phyloP scores from a whole-genome alignment of 1,140 invertebrate genomes.

The Odontomachus brunneus region DNA sequence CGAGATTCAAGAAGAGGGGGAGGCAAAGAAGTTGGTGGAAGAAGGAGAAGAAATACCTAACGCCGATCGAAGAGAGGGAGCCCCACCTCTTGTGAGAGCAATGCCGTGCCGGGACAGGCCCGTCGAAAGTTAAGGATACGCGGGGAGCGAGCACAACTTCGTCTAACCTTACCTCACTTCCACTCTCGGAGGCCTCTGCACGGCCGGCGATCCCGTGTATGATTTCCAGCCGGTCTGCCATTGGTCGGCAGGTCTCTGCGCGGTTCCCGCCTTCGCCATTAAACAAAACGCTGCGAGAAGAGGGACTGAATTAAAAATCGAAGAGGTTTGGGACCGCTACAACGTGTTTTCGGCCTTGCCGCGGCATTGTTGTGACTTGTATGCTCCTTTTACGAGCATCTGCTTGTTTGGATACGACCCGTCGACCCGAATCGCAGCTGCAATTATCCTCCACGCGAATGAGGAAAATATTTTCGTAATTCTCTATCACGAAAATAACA shows the following conservation, averaged over 20 bases:
- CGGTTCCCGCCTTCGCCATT: slow-evolving; percentile 80
- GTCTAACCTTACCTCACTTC: slow-evolving; percentile 77
- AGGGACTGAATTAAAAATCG: slow-evolving; percentile 75
- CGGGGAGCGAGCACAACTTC: slow-evolving; percentile 77
- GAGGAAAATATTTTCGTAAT: slow-evolving; percentile 15
- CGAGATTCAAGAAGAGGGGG: slow-evolving; percentile 37
- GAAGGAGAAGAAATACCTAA: slow-evolving; percentile 73
- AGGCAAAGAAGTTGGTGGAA: slow-evolving; percentile 49
- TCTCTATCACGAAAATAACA: slow-evolving; percentile 1
- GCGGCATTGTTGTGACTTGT: slow-evolving; percentile 58
- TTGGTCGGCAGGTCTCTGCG: slow-evolving; percentile 77
- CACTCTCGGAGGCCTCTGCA: slow-evolving; percentile 72
- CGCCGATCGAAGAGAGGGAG: slow-evolving; percentile 78
- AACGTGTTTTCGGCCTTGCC: slow-evolving; percentile 69
- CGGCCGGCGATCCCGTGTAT: slow-evolving; percentile 78
- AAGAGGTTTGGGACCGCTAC: slow-evolving; percentile 63
- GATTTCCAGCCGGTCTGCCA: slow-evolving; percentile 80
- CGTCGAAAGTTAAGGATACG: slow-evolving; percentile 82
- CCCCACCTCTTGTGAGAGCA: slow-evolving; percentile 75
- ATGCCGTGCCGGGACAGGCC: slow-evolving; percentile 79
- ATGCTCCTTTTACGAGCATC: slow-evolving; percentile 55
- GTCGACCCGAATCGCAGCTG: slow-evolving; percentile 38
- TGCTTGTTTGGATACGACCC: slow-evolving; percentile 44
- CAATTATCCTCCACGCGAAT: slow-evolving; percentile 31
- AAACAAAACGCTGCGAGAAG: slow-evolving; percentile 77